Percentiles rank a stretch among this genome's conserved stretches.
phyloP scores from a whole-genome alignment of 2,797 vertebrate species.

The Ataeniobius toweri region DNA sequence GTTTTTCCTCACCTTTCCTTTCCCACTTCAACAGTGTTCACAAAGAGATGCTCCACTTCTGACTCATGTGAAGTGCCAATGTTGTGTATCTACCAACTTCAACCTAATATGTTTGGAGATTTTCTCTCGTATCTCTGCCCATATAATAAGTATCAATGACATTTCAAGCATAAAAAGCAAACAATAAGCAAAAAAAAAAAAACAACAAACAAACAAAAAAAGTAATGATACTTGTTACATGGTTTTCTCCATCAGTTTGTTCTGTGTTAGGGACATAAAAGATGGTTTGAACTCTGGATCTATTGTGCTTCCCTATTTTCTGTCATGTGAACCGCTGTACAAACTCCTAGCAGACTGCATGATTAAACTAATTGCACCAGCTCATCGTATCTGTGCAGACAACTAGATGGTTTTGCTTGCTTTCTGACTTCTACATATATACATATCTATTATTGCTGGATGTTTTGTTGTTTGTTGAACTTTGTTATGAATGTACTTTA shows the following conservation, averaged over 20 bases:
- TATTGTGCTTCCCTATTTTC: conserved; percentile 77
- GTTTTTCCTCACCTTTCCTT: conserved; percentile 53
- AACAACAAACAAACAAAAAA: background rate
- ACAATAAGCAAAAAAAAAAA: conserved; percentile 4
- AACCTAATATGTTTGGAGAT: conserved; percentile 74
- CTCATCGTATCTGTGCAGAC: conserved; percentile 71
- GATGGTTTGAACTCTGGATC: conserved; percentile 67
- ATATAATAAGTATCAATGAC: conserved; percentile 77
- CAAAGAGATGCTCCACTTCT: conserved; percentile 58
- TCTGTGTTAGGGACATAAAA: conserved; percentile 56
- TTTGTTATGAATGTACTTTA: conserved; percentile 63
- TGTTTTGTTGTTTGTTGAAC: conserved; percentile 59
- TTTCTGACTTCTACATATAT: conserved; percentile 72
- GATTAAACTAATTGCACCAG: conserved; percentile 79
- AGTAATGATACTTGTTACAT: conserved; percentile 74
- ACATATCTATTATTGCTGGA: conserved; percentile 58
- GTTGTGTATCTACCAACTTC: conserved; percentile 89
- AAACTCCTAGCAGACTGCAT: conserved; percentile 70
- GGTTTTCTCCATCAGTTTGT: conserved; percentile 54
- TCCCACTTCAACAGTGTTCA: conserved; percentile 62
- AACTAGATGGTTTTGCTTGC: conserved; percentile 69
- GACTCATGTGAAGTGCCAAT: conserved; percentile 86
- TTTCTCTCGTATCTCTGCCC: conserved; percentile 58
- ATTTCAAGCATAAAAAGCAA: conserved; percentile 45
- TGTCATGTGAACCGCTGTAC: conserved; percentile 77